phyloP scores from a whole-genome alignment of 2,113 vertebrate species.

The Meleagris gallopavo region DNA sequence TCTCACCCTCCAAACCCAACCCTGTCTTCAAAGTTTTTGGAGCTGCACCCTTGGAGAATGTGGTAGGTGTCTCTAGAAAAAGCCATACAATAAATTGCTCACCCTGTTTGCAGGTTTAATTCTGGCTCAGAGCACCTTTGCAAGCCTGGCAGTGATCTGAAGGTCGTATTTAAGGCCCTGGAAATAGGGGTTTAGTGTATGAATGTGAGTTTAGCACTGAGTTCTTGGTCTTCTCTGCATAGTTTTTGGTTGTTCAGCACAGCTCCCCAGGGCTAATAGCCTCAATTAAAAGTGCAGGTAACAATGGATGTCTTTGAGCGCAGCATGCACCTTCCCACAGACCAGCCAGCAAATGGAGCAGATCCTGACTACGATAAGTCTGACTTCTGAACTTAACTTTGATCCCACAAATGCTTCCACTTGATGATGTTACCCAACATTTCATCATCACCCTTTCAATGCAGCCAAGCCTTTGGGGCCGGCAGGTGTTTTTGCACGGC shows the following conservation, averaged over 20 bases:
- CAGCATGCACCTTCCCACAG: neutral
- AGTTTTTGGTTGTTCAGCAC: neutral
- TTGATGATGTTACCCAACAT: constrained; percentile 27
- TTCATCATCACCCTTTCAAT: constrained; percentile 71
- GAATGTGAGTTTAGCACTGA: neutral
- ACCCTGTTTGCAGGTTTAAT: fast-evolving
- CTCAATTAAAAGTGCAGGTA: neutral
- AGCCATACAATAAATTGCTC: fast-evolving
- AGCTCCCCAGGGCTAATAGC: neutral
- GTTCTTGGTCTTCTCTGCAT: neutral
- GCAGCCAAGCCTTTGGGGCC: neutral
- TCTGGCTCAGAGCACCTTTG: neutral
- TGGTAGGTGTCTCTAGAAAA: constrained; percentile 80
- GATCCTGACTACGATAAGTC: fast-evolving
- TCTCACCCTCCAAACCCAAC: constrained; percentile 97
- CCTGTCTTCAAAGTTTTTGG: constrained; percentile 98
- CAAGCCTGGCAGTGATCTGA: neutral
- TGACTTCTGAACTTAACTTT: neutral
- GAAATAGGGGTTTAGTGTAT: fast-evolving
- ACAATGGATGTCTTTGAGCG: fast-evolving
- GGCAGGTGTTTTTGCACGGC: constrained; percentile 25
- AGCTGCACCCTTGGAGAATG: constrained; percentile 96
- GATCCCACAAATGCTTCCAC: neutral
- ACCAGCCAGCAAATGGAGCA: neutral
- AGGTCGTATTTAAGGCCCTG: neutral